phyloP scores from a whole-genome alignment of 2,113 vertebrate species.

The Trinectes maculatus region DNA sequence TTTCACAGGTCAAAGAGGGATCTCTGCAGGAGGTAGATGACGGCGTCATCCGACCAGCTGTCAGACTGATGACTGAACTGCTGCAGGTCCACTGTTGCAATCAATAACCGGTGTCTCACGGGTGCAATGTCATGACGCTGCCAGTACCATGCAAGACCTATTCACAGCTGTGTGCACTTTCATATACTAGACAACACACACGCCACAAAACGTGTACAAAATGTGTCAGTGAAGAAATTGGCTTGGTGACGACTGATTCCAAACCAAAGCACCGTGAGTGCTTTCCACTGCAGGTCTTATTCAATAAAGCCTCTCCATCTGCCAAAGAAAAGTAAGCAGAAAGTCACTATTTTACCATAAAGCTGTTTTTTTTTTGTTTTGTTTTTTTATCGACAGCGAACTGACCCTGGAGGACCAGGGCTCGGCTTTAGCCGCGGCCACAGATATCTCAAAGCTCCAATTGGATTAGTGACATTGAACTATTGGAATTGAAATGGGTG shows the following conservation, averaged over 20 bases:
- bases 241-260: neutral
- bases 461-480: slow-evolving; percentile 61
- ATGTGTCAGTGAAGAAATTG: neutral
- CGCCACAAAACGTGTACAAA: too few species aligned
- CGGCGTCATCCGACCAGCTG: too few species aligned
- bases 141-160: too few species aligned
- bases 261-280: neutral
- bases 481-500: slow-evolving; percentile 52
- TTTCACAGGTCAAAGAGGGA: too few species aligned
- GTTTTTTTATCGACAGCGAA: slow-evolving; percentile 23
- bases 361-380: too few species aligned
- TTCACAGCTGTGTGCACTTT: too few species aligned
- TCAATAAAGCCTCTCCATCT: slow-evolving; percentile 23
- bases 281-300: neutral
- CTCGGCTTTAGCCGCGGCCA: slow-evolving; percentile 39
- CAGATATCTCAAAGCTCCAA: slow-evolving; percentile 51
- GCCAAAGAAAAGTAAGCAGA: slow-evolving; percentile 2
- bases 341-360: slow-evolving; percentile 1
- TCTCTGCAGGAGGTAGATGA: too few species aligned
- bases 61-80: too few species aligned
- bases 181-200: too few species aligned
- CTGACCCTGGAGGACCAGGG: slow-evolving; percentile 31
- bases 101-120: too few species aligned
- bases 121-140: too few species aligned
- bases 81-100: too few species aligned